Evolutionary conservation across 2,888 invertebrate species (phyloP), one percentile per base, ranked within the genome.

Genomic region (Seira musarum): DNA sequence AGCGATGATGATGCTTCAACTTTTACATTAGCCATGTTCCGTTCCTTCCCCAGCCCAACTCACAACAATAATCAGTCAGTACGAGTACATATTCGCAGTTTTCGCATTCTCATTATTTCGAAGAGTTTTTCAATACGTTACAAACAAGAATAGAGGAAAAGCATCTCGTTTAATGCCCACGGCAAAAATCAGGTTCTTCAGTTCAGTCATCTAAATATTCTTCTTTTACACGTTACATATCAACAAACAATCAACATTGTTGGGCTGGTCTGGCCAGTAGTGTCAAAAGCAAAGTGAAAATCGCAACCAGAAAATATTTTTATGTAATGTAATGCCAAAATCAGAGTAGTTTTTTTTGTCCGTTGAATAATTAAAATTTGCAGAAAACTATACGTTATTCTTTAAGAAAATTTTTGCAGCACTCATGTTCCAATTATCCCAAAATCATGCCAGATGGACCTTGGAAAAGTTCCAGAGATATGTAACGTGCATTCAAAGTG

Each of bases 1-100:
- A 60, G 70, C 70, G 13, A 3, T 15, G 25, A 30, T 5, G 49
- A 67, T 17, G 53, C 69, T 53, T 53, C 69, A 69, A 69, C 6
- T 13, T 40, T 40, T 6, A 6, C 6, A 8, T 40, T 40, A 40
- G 40, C 40, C 40, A 40, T 40, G 40, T 40, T 40, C 40, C 40
- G 40, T 40, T 40, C 6, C 6, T 40, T 13, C 40, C 13, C 40
- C 6, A 40, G 13, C 40, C 6, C n/a, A n/a, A n/a, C n/a, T n/a
- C n/a, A n/a, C n/a, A n/a, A n/a, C n/a, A n/a, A n/a, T n/a, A n/a
- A n/a, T n/a, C n/a, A 40, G 40, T 8, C 40, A 40, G 40, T 40
- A 8, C 40, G n/a, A 40, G 40, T 40, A 40, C 40, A 40, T 40
- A 8, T 13, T 6, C 40, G 13, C 40, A 40, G 40, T 40, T 40